Percentiles rank a stretch among this genome's conserved stretches.
Evolutionary conservation across 2,797 vertebrate genomes (phyloP).

Genomic region (Pangasius krempfi): DNA sequence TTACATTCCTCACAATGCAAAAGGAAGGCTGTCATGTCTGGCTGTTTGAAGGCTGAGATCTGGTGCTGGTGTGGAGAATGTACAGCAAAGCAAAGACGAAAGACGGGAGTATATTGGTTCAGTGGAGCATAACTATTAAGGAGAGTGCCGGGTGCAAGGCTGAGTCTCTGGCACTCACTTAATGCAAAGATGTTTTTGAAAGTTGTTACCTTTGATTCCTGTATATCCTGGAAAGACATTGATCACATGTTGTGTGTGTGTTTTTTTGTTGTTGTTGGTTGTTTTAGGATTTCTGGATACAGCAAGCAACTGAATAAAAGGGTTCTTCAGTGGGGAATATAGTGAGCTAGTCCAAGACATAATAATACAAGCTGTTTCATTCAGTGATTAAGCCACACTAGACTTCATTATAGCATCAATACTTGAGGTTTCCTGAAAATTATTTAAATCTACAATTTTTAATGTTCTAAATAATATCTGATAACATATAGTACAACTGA

Average conservation of each 20-base stretch:
- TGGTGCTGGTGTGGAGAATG: background rate
- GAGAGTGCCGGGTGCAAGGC: background rate
- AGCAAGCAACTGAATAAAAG: background rate
- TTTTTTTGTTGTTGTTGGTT: background rate
- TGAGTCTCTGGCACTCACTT: constrained; percentile 2
- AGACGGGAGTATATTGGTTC: background rate
- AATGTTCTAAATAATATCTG: background rate
- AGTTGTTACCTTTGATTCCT: constrained; percentile 6
- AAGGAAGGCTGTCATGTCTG: constrained; percentile 33
- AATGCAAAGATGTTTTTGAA: constrained; percentile 8
- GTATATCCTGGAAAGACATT: background rate
- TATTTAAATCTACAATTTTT: background rate
- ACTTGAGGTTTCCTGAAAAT: background rate
- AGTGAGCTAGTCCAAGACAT: background rate
- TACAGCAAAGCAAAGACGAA: background rate
- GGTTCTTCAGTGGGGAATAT: too few species aligned
- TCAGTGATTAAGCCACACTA: background rate
- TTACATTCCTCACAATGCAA: constrained; percentile 20
- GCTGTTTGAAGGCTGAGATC: constrained; percentile 18
- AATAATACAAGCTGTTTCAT: background rate
- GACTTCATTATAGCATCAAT: background rate
- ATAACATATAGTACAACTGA: background rate
- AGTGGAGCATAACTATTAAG: constrained; percentile 16
- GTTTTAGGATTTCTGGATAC: background rate
- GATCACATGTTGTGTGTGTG: background rate